phyloP scores from a whole-genome alignment of 2,888 invertebrate genomes.

The Dysmachus trigonus region DNA sequence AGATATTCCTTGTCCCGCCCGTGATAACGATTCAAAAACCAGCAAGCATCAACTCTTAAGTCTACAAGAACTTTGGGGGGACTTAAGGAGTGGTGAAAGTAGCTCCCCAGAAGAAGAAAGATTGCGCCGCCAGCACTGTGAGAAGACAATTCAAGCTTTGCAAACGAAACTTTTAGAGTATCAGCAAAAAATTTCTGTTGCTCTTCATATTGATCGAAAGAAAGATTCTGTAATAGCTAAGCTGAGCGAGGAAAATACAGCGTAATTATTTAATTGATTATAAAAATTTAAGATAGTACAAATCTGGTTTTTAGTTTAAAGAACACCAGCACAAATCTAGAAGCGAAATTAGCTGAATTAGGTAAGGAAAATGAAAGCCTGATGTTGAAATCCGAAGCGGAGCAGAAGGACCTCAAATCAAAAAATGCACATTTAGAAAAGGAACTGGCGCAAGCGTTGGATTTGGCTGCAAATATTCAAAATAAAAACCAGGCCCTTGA shows the following conservation, averaged over 20 bases:
- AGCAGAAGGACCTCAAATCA: slow-evolving; percentile 54
- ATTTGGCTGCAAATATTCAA: slow-evolving; percentile 74
- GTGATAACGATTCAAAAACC: neutral
- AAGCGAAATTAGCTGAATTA: slow-evolving; percentile 49
- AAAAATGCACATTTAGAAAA: slow-evolving; percentile 69
- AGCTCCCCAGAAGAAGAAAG: slow-evolving; percentile 79
- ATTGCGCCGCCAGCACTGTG: slow-evolving; percentile 77
- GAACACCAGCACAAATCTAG: slow-evolving; percentile 46
- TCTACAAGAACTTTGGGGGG: slow-evolving; percentile 61
- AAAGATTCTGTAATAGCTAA: slow-evolving; percentile 77
- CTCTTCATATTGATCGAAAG: slow-evolving; percentile 77
- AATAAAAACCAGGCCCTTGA: slow-evolving; percentile 71
- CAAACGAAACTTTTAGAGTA: slow-evolving; percentile 79
- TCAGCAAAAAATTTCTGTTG: slow-evolving; percentile 82
- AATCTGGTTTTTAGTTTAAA: neutral
- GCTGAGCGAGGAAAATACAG: slow-evolving; percentile 67
- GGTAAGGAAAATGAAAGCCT: slow-evolving; percentile 57
- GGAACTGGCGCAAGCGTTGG: slow-evolving; percentile 77
- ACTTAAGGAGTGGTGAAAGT: slow-evolving; percentile 53
- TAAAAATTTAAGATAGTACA: slow-evolving; percentile 52
- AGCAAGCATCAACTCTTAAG: slow-evolving; percentile 57
- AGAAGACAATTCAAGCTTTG: slow-evolving; percentile 77
- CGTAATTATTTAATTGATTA: neutral
- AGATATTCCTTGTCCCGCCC: neutral
- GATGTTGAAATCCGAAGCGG: slow-evolving; percentile 54